Evolutionary conservation across 2,797 vertebrate genomes (phyloP).

Genomic region (Petrocephalus schoutedeni): DNA sequence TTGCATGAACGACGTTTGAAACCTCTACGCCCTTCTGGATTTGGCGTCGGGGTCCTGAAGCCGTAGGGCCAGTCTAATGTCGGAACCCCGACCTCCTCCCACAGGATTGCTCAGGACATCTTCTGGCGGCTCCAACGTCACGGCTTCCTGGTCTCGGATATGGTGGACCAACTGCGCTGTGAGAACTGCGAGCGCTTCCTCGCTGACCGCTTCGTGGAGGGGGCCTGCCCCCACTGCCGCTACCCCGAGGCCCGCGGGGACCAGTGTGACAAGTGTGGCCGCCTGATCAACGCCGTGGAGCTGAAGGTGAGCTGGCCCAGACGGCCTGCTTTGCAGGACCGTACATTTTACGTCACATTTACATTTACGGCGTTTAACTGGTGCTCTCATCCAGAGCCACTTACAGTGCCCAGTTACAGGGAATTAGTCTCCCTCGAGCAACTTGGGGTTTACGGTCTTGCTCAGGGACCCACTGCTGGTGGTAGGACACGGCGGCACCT

Average conservation of each 20-base stretch:
- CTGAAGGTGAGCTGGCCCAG: constrained; percentile 69
- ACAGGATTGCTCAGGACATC: constrained; percentile 88
- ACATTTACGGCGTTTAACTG: no score
- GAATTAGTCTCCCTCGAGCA: no score
- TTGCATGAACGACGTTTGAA: neutral
- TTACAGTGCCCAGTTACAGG: no score
- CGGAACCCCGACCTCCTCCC: neutral
- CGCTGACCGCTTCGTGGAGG: constrained; percentile 93
- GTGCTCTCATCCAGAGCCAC: no score
- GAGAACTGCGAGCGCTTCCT: constrained; percentile 81
- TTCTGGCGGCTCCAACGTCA: constrained; percentile 74
- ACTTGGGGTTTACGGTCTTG: no score
- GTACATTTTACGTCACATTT: no score
- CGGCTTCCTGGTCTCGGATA: constrained; percentile 74
- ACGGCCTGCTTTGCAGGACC: neutral
- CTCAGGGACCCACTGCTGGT: no score
- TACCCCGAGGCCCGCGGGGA: constrained; percentile 89
- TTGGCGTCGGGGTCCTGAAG: neutral
- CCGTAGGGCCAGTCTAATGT: neutral
- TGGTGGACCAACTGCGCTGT: constrained; percentile 84
- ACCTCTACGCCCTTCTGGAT: neutral
- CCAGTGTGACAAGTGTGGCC: constrained; percentile 92
- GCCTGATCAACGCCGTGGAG: constrained; percentile 90
- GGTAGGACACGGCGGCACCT: no score
- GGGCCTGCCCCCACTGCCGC: constrained; percentile 78